These are phyloP conservation scores for Eleutherodactylus coqui DNA, from an alignment of 2,797 vertebrate genomes.

Conservation along the genomic window DNA sequence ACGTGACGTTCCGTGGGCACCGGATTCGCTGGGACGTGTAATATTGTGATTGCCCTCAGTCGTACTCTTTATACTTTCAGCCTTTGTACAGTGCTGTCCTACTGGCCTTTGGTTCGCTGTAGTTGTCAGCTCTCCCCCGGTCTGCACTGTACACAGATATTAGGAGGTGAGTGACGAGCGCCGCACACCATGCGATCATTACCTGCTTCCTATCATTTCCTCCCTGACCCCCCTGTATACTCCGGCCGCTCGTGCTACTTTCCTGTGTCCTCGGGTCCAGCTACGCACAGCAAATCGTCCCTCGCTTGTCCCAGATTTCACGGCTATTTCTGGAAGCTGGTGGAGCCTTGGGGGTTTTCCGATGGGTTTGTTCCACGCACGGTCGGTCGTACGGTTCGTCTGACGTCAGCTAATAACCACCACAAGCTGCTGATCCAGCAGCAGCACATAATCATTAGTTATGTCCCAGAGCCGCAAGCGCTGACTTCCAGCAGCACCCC, in stretches of 20 bases:
- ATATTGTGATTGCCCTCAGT: neutral
- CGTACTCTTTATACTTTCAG: too few relatives aligned
- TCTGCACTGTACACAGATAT: too few relatives aligned
- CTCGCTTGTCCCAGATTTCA: slow-evolving; percentile 24
- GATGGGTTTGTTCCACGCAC: slow-evolving; percentile 63
- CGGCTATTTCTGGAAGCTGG: slow-evolving; percentile 39
- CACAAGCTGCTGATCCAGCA: slow-evolving; percentile 55
- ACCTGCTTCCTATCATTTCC: neutral
- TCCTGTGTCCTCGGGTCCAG: slow-evolving; percentile 17
- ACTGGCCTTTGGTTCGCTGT: too few relatives aligned
- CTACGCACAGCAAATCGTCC: neutral
- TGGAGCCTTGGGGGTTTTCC: slow-evolving; percentile 43
- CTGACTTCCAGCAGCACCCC: neutral
- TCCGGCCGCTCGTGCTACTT: neutral
- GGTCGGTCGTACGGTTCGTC: slow-evolving; percentile 65
- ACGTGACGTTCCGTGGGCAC: neutral
- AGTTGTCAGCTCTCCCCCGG: too few relatives aligned
- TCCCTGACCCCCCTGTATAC: too few relatives aligned
- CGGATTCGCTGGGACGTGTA: neutral
- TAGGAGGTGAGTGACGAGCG: too few relatives aligned
- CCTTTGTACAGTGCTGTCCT: too few relatives aligned
- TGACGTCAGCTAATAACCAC: slow-evolving; percentile 68
- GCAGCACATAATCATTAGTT: slow-evolving; percentile 36
- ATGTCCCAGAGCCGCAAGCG: neutral
- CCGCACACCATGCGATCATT: neutral